Evolutionary conservation across 2,113 vertebrate species (phyloP).

Genomic region (Percina caprodes): DNA sequence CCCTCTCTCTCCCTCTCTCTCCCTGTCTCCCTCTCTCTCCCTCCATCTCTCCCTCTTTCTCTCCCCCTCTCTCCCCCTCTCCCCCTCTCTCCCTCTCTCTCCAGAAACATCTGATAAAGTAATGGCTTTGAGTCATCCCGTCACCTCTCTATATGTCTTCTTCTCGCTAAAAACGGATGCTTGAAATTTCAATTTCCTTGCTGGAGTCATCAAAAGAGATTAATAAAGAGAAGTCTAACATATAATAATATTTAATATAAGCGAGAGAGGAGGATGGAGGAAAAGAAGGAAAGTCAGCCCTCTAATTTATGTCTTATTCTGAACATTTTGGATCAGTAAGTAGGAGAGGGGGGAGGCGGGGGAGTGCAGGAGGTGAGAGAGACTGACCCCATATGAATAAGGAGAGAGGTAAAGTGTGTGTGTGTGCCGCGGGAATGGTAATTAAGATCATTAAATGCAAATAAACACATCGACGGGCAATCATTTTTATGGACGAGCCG

Average conservation of each 20-base stretch:
- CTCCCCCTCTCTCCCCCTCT: no score
- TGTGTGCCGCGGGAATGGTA: constrained; percentile 35
- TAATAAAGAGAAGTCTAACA: no score
- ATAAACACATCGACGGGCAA: constrained; percentile 54
- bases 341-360: background rate
- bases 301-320: background rate
- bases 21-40: no score
- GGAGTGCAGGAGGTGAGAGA: background rate
- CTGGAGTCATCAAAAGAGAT: no score
- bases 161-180: no score
- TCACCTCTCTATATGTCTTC: no score
- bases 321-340: background rate
- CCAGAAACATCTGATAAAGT: no score
- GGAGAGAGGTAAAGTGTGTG: background rate
- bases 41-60: no score
- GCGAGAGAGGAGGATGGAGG: background rate
- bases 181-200: no score
- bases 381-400: constrained; percentile 16
- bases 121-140: no score
- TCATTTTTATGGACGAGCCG: constrained; percentile 60
- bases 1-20: no score
- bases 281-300: background rate
- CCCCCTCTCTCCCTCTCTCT: no score
- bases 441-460: constrained; percentile 72
- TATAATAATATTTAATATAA: background rate